Evolutionary conservation across 1,140 invertebrate genomes (phyloP), one percentile per base, ranked within the genome.

Genomic region (Zeugodacus cucurbitae): DNA sequence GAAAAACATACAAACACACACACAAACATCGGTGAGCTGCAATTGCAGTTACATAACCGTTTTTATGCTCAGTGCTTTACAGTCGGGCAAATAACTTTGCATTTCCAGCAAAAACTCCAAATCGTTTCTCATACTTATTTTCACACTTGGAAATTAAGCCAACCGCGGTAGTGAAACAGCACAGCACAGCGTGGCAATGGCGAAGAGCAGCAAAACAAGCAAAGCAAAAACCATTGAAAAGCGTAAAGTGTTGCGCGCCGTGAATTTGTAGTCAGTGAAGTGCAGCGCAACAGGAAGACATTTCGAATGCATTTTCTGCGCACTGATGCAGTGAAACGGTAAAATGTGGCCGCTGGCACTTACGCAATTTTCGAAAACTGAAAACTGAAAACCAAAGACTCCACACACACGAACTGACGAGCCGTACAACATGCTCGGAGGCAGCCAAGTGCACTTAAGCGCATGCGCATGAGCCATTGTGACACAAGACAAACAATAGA

Each of bases 251-350:
- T n/a, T n/a, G 37, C 3, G 41, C 22, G 74, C 22, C n/a, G n/a
- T 48, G 74, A 82, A 82, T 82, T 54, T 44, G 41, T 4, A 48
- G 34, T n/a, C 74, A 82, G 74, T 82, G 74, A 82, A 82, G 74
- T 82, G 74, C 34, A 82, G 74, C 74, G 26, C 37, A 82, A 82
- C 41, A 82, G 74, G 74, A 82, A 82, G 74, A 82, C 44, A 82
- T 82, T 82, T 48, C 41, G 48, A 82, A 82, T 82, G 74, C 41
- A 82, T 82, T 82, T 82, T 48, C 26, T 82, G 37, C n/a, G 74
- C 74, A 41, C 20, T 48, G n/a, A 82, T 82, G 74, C 74, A 48
- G 26, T 48, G 37, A 54, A 41, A 41, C 22, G 37, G n/a, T 32
- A 34, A 54, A 54, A 54, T 54, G 48, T 20, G 41, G 37, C 34